Conservation (phyloP, 2,797 vertebrate genomes). For the Pseudomugil tenellus region DNA sequence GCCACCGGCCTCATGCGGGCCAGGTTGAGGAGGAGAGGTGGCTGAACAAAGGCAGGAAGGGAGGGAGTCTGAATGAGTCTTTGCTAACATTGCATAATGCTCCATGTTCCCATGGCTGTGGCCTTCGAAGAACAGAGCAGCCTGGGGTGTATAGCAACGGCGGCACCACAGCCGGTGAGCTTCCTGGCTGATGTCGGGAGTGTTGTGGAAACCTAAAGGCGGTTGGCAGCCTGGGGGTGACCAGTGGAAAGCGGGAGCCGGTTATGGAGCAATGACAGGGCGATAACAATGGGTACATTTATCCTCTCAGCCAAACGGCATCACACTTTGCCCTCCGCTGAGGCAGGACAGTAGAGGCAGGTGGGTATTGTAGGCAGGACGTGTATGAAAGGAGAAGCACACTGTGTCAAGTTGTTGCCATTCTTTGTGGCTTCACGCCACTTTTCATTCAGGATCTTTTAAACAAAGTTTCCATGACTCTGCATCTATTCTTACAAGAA, state of each 20-base stretch:
- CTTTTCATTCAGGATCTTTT: slow-evolving; percentile 31
- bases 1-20: slow-evolving; percentile 43
- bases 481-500: slow-evolving; percentile 28
- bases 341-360: slow-evolving; percentile 6
- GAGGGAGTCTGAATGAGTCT: slow-evolving; percentile 82
- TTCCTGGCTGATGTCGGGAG: slow-evolving; percentile 50
- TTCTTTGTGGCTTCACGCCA: slow-evolving; percentile 13
- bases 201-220: slow-evolving; percentile 60
- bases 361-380: slow-evolving; percentile 61
- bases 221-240: slow-evolving; percentile 40
- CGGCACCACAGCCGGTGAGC: slow-evolving; percentile 40
- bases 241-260: slow-evolving; percentile 67
- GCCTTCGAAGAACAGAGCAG: slow-evolving; percentile 77
- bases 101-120: slow-evolving; percentile 77
- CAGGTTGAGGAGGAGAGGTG: slow-evolving; percentile 59
- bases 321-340: slow-evolving; percentile 66
- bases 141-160: slow-evolving; percentile 57
- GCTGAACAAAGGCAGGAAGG: slow-evolving; percentile 86
- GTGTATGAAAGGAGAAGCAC: not conserved
- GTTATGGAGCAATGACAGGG: slow-evolving; percentile 51
- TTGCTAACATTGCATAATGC: slow-evolving; percentile 83
- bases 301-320: slow-evolving; percentile 51
- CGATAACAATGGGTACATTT: slow-evolving; percentile 72
- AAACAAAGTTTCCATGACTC: slow-evolving; percentile 48
- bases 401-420: slow-evolving; percentile 16